Base-by-base conservation (phyloP, 2,797 vertebrate species). In the Paedocypris micromegethes region DNA sequence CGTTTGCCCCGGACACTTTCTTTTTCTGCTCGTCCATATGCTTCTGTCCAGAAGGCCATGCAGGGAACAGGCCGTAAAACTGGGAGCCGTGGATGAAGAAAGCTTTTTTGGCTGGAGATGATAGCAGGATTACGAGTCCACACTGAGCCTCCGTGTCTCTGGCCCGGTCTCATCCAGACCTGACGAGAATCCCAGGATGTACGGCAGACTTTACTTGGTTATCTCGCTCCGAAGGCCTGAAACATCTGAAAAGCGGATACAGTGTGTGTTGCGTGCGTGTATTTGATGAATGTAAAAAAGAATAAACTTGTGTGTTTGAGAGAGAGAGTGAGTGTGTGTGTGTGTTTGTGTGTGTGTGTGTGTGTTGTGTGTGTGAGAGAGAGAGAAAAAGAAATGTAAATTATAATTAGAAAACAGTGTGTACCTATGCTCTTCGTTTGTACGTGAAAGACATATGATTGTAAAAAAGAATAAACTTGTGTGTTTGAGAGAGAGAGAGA, bases 171-270 rank as follows among this genome's bases (percentile, higher is more conserved):
- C 3, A 9, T 52, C 71, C 78, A 78, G 75, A 77, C 62, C 67
- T 43, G 44, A 55, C 1, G 23, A 70, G 67, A 47, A 72, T 58
- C 71, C 62, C 76, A 80, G 75, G 76, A 77, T 68, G 69, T 58
- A 72, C 77, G 70, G 69, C 75, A 75, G 72, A 66, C 74, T 66
- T 75, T 46, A 68, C 72, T 65, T 75, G 40, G 70, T 59, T 66
- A 74, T 77, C 71, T 50, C 66, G 79, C 59, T 44, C 3, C 76
- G 54, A 57, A 76, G 62, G 72, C 72, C 52, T 65, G 43, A 70
- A 76, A 54, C 69, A 71, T 58, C 42, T 4, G 47, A 58, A 60
- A 43, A 45, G 43, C 64, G 67, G n/a, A 78, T 71, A 80, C 5
- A 44, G 72, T 64, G 57, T 54, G 53, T 42, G 23, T 23, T 23